Percentiles rank a stretch among this genome's conserved stretches.
phyloP scores from a whole-genome alignment of 2,113 vertebrate genomes.

The Nerophis lumbriciformis region DNA sequence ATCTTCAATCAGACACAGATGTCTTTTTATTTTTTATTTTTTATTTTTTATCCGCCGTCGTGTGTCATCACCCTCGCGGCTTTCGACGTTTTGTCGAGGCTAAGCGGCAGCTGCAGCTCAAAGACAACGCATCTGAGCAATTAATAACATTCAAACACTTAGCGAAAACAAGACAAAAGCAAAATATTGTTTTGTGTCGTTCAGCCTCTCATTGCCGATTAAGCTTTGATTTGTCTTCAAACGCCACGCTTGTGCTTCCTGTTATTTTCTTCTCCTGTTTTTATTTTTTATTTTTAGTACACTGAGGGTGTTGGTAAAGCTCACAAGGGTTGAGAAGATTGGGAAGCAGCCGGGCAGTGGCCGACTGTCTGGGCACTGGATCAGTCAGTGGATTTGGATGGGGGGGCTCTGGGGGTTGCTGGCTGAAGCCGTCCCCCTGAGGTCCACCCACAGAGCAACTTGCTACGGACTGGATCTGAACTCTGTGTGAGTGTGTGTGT shows the following conservation, averaged over 20 bases:
- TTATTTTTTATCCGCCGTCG: not conserved
- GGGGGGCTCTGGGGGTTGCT: slow-evolving; percentile 46
- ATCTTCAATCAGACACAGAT: slow-evolving; percentile 24
- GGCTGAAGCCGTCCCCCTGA: slow-evolving; percentile 55
- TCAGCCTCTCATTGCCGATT: slow-evolving; percentile 15
- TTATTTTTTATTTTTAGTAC: slow-evolving; percentile 2
- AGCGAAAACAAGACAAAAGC: slow-evolving; percentile 12
- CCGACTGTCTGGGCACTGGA: slow-evolving; percentile 68
- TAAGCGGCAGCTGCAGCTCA: not conserved
- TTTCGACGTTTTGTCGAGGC: not conserved
- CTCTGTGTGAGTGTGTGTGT: not conserved
- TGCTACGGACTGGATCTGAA: slow-evolving; percentile 43
- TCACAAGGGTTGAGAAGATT: slow-evolving; percentile 46
- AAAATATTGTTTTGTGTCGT: not conserved
- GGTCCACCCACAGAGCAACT: slow-evolving; percentile 56
- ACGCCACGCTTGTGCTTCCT: not conserved
- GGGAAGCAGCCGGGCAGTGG: slow-evolving; percentile 48
- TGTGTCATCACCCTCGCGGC: slow-evolving; percentile 8
- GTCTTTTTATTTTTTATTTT: not conserved
- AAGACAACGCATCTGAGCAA: slow-evolving; percentile 18
- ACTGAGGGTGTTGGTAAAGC: slow-evolving; percentile 25
- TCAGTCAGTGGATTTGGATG: slow-evolving; percentile 67
- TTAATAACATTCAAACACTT: slow-evolving; percentile 19
- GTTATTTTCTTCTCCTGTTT: not conserved
- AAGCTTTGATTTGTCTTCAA: slow-evolving; percentile 21